Conservation (phyloP, 2,888 invertebrate genomes). For the Sussaba pulchella region DNA sequence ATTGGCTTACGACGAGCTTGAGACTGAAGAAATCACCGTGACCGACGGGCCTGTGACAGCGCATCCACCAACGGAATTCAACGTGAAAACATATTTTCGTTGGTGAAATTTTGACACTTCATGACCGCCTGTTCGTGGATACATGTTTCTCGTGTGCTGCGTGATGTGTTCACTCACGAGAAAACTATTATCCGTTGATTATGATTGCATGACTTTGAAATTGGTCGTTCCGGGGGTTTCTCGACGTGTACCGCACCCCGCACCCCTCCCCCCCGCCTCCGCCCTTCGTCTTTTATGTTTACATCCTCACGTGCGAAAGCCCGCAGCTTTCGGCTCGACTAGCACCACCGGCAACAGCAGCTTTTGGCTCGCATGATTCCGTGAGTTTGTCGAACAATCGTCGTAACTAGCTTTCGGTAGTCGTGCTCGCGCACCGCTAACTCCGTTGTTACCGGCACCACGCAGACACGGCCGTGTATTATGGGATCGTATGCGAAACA, state of each 20-base stretch:
- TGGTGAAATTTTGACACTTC: constrained; percentile 8
- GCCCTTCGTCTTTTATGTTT: constrained; percentile 15
- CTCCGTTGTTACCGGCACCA: constrained; percentile 43
- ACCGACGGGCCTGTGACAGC: constrained; percentile 9
- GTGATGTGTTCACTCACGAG: constrained; percentile 66
- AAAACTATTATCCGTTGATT: constrained; percentile 80
- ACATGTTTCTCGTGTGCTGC: constrained; percentile 54
- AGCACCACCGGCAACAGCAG: no score
- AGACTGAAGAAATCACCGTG: background rate
- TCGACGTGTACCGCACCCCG: constrained; percentile 53
- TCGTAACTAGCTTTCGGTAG: constrained; percentile 82
- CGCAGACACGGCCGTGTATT: constrained; percentile 18
- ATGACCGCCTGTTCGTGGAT: constrained; percentile 46
- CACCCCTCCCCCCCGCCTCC: constrained; percentile 6
- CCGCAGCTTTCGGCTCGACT: constrained; percentile 4
- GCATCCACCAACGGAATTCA: constrained; percentile 2
- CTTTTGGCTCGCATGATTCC: constrained; percentile 80
- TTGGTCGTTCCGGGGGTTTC: constrained; percentile 71
- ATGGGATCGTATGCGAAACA: constrained; percentile 27
- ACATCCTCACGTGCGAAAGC: constrained; percentile 28
- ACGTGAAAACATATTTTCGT: background rate
- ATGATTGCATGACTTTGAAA: constrained; percentile 83
- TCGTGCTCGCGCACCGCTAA: constrained; percentile 71
- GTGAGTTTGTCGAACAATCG: constrained; percentile 81
- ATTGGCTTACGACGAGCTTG: constrained; percentile 8